Evolutionary conservation across 2,113 vertebrate species (phyloP).

Genomic region (human): GRCh38 chr19:32538001-32538500

Average conservation of each 20-base stretch:
- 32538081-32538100: too few relatives aligned
- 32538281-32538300: neutral
- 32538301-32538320: neutral
- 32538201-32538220: neutral
- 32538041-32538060: too few relatives aligned
- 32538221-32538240: neutral
- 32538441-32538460: neutral
- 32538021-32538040: too few relatives aligned
- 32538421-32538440: neutral
- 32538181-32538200: too few relatives aligned
- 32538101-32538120: too few relatives aligned
- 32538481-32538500: neutral
- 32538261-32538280: neutral
- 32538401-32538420: neutral
- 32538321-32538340: neutral
- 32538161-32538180: too few relatives aligned
- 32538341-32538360: neutral
- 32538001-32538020: neutral
- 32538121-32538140: too few relatives aligned
- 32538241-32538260: neutral
- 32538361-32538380: neutral
- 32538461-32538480: neutral
- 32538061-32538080: too few relatives aligned
- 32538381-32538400: neutral
- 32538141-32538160: too few relatives aligned